Evolutionary conservation across 2,113 vertebrate genomes (phyloP).

Genomic region (Bubo scandiacus): DNA sequence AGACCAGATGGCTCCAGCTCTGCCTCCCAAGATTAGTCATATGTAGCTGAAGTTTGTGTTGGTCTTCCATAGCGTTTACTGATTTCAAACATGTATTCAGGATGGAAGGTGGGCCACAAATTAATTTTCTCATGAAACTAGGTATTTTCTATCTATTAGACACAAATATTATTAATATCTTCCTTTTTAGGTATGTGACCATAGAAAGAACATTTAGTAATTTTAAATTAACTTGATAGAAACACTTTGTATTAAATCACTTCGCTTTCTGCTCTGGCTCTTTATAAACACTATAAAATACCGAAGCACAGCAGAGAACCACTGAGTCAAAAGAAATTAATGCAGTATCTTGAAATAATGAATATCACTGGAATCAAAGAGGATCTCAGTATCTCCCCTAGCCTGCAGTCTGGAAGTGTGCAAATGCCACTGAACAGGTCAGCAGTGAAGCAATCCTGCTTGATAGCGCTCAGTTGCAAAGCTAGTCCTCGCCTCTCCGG

Average conservation of each 20-base stretch:
- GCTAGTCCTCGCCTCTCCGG: neutral
- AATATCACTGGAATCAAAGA: neutral
- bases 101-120: neutral
- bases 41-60: neutral
- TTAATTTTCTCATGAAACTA: neutral
- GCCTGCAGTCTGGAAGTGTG: neutral
- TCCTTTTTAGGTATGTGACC: neutral
- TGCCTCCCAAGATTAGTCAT: neutral
- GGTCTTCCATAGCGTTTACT: neutral
- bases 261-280: neutral
- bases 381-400: neutral
- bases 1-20: neutral
- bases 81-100: neutral
- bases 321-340: neutral
- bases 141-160: neutral
- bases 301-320: neutral
- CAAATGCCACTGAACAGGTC: neutral
- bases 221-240: neutral
- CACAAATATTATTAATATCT: neutral
- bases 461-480: rapidly evolving
- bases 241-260: neutral
- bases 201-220: neutral
- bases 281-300: neutral
- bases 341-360: neutral
- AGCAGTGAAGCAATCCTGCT: neutral